Base-by-base conservation (phyloP, 2,888 invertebrate genomes). In the Cenopis cana region DNA sequence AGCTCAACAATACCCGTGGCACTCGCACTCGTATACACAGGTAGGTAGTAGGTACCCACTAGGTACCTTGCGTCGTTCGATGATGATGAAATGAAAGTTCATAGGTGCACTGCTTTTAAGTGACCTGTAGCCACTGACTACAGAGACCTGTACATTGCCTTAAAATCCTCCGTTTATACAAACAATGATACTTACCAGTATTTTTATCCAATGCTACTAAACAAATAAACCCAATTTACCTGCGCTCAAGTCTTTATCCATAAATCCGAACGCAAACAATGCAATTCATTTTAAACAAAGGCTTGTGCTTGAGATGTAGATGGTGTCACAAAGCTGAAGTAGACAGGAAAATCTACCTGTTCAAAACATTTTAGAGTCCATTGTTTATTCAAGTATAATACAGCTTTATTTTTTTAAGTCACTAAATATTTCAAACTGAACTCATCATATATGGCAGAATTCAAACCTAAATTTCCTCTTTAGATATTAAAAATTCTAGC, bases 241-340 rank as follows among this genome's bases (percentile, higher is more conserved):
- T 54, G 59, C 18, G 49, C 52, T 50, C 52, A 46, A 17, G 36
- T 54, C 11, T 56, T 24, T 41, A 52, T 54, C 52, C 52, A 54
- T 50, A 59, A 69, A 59, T 50, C 59, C 20, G 20, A 60, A 33
- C 20, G 65, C 59, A 54, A 70, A 70, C 59, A 70, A 65, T 54
- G 49, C 55, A 57, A 59, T 66, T 36, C 65, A 41, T 46, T 55
- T 61, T 18, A 68, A 49, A 66, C 65, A 59, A 65, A 59, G 59
- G 54, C 65, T 57, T 54, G 57, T 54, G 69, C 59, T 59, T 66
- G 57, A 60, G 69, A 52, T 55, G 41, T 41, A 54, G 41, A 65
- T 41, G 52, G 46, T 66, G 65, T 65, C 65, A 69, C 41, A 38
- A 61, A 68, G 18, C 52, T 61, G n/a, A 41, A 61, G 54, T 46